Evolutionary conservation across 2,113 vertebrate species (phyloP).

Genomic region (Lepisosteus oculatus): DNA sequence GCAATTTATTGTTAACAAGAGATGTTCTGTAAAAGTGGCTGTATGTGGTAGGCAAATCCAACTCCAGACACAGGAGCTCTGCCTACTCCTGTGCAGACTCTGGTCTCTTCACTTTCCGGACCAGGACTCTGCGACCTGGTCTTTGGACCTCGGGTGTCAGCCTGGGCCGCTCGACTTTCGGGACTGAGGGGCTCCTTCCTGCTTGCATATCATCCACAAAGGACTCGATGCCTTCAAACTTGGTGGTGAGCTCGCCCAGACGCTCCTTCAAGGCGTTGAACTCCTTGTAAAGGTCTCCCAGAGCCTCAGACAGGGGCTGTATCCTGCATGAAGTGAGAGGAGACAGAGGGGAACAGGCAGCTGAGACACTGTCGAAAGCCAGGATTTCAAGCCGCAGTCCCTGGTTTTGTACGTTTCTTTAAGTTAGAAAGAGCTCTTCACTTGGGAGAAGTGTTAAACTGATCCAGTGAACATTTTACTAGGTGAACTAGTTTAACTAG

Average conservation of each 20-base stretch:
- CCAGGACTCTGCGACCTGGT: slow-evolving; percentile 32
- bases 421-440: no score
- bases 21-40: no score
- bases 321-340: slow-evolving; percentile 54
- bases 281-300: slow-evolving; percentile 73
- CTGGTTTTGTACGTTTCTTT: no score
- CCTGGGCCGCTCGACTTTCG: slow-evolving; percentile 7
- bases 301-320: slow-evolving; percentile 68
- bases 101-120: slow-evolving; percentile 48
- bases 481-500: no score
- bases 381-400: no score
- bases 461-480: no score
- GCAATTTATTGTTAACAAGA: no score
- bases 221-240: slow-evolving; percentile 66
- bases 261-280: slow-evolving; percentile 74
- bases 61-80: no score
- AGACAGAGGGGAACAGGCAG: neutral
- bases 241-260: slow-evolving; percentile 62
- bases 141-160: neutral
- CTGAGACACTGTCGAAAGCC: no score
- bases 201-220: slow-evolving; percentile 64
- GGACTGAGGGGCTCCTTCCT: slow-evolving; percentile 31
- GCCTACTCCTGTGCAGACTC: slow-evolving; percentile 18
- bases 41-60: no score
- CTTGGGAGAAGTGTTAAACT: no score